phyloP scores from a whole-genome alignment of 2,113 vertebrate species.

The Elaphurus davidianus region DNA sequence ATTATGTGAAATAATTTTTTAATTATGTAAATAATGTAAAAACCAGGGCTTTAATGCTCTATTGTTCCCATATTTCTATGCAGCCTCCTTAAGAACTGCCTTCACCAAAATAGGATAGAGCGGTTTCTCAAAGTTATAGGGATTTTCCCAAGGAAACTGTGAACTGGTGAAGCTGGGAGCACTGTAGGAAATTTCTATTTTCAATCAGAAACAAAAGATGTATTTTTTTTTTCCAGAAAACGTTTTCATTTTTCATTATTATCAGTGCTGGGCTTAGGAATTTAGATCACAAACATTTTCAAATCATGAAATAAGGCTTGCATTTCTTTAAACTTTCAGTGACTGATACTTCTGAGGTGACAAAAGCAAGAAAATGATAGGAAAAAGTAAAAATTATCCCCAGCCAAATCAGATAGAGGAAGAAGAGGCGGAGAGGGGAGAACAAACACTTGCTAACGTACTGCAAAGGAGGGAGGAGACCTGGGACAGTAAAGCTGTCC shows the following conservation, averaged over 20 bases:
- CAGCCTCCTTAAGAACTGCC: background rate
- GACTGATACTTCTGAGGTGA: background rate
- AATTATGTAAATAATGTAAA: background rate
- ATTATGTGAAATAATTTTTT: background rate
- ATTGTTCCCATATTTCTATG: background rate
- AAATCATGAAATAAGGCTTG: background rate
- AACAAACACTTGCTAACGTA: background rate
- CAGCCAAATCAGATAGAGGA: constrained; percentile 55
- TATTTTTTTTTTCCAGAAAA: constrained; percentile 45
- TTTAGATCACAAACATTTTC: background rate
- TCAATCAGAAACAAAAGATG: constrained; percentile 36
- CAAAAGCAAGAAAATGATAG: background rate
- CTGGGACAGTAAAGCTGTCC: constrained; percentile 16
- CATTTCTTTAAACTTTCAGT: background rate
- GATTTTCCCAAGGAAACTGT: constrained; percentile 56
- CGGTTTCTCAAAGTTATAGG: background rate
- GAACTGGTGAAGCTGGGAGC: background rate
- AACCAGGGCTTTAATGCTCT: background rate
- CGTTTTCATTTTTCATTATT: constrained; percentile 1
- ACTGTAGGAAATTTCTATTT: constrained; percentile 17
- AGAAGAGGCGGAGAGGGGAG: background rate
- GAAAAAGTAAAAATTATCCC: background rate
- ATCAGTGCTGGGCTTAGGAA: background rate
- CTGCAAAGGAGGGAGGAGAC: background rate
- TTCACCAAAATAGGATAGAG: background rate